phyloP scores from a whole-genome alignment of 2,113 vertebrate species.

The Nesoenas mayeri region DNA sequence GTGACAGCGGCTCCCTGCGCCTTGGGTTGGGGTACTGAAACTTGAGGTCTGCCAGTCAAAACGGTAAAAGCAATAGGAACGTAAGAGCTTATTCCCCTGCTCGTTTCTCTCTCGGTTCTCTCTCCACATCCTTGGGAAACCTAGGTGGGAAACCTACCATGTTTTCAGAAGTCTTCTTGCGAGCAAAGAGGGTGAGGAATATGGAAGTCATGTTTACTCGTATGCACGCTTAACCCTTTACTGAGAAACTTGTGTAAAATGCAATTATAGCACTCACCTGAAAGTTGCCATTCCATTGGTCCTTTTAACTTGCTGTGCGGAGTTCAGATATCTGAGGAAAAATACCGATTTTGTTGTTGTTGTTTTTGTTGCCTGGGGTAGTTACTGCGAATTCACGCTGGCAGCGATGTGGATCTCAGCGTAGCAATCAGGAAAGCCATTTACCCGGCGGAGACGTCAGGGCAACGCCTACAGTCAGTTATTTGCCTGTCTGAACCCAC shows the following conservation, averaged over 20 bases:
- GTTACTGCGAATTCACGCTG: neutral
- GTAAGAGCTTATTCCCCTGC: neutral
- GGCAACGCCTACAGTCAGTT: neutral
- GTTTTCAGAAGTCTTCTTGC: neutral
- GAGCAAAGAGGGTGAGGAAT: neutral
- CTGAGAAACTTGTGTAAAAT: neutral
- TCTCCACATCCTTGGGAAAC: neutral
- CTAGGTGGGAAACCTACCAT: neutral
- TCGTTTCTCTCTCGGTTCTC: neutral
- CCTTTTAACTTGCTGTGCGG: neutral
- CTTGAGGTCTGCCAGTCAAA: neutral
- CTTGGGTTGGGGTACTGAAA: neutral
- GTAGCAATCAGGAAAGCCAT: fast-evolving
- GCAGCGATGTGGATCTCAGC: neutral
- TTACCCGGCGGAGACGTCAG: neutral
- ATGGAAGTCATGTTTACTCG: neutral
- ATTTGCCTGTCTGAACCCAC: too few species aligned
- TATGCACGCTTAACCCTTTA: neutral
- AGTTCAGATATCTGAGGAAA: neutral
- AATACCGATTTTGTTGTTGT: neutral
- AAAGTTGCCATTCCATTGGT: neutral
- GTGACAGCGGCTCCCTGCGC: neutral
- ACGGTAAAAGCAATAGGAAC: neutral
- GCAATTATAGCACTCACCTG: neutral
- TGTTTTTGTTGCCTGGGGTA: neutral